A percentile compares a stretch with the other conserved stretches of the same genome.
phyloP scores from a whole-genome alignment of 2,113 vertebrate species.

The Cacatua alba region DNA sequence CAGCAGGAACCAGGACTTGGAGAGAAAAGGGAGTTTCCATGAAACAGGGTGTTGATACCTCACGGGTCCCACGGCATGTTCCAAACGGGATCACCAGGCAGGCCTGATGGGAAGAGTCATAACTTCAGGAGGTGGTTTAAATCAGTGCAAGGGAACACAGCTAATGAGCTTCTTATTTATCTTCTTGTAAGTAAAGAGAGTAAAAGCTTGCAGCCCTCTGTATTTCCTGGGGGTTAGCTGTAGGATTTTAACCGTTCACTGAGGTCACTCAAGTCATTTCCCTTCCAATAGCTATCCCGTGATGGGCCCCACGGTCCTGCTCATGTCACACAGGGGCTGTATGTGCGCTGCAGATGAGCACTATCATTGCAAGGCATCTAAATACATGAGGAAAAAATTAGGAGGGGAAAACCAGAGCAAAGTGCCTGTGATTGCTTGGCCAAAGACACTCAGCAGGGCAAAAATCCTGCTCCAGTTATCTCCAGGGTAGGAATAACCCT shows the following conservation, averaged over 20 bases:
- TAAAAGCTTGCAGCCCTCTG: not conserved
- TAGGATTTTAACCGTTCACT: not conserved
- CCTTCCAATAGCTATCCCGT: not conserved
- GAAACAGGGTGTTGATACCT: not conserved
- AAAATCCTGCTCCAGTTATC: not conserved
- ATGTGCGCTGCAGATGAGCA: accelerated
- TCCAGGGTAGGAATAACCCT: not conserved
- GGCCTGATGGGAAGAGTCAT: not conserved
- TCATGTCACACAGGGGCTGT: accelerated
- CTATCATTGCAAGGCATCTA: accelerated
- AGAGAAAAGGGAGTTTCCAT: not conserved
- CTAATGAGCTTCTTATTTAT: not conserved
- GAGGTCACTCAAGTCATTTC: not conserved
- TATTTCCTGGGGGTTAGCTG: not conserved
- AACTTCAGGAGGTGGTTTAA: not conserved
- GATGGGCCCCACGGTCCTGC: not conserved
- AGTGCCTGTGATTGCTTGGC: not conserved
- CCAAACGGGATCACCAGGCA: not conserved
- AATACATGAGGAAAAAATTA: not conserved
- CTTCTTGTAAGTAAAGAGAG: not conserved
- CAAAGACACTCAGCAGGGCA: not conserved
- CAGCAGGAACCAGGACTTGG: not conserved
- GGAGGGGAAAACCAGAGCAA: not conserved
- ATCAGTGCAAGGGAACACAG: not conserved
- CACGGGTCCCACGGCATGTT: accelerated